Base-by-base conservation (phyloP, 2,888 invertebrate genomes). In the Hirtodrosophila alboralis region DNA sequence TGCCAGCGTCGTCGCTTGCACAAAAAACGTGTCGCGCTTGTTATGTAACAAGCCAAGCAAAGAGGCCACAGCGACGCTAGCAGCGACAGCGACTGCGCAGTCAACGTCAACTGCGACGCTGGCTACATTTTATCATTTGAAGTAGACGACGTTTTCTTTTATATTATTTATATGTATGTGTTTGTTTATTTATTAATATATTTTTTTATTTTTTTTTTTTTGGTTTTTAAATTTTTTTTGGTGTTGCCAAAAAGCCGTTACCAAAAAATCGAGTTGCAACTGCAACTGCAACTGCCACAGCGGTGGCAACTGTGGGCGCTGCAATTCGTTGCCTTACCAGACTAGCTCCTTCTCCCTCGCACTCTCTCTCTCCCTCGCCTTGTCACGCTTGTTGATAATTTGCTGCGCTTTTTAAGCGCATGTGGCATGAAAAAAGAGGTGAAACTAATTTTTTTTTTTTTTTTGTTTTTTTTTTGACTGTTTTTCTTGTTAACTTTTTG, bases 381-480 rank as follows among this genome's bases (percentile, higher is more conserved):
- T 59, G 65, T 70, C 43, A 40, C 61, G 79, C 75, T 72, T 75
- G 70, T 75, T 85, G 75, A 75, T 79, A 75, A 85, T 83, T 81
- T 80, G 65, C 69, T 77, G 78, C 71, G 84, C 86, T 77, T 81
- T 85, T 86, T 72, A 84, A 75, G 63, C 77, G 60, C 68, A 58
- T 67, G n/a, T n/a, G 76, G 53, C 80, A 75, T 69, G 62, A 79
- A 84, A 83, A n/a, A 83, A 86, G 83, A 83, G 86, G 77, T 83
- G 77, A 83, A 83, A 83, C 83, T 81, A 83, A 80, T 86, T 74
- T 80, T 77, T 75, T 58, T 26, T 30, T 27, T 16, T 26, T 40
- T 31, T 38, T 52, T 48, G 49, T 13, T 51, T 31, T 31, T 49
- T 31, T 60, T 56, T 45, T 41, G 53, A 49, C 30, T 43, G 54